Conservation (phyloP, 2,797 vertebrate species). For the Gadopsis marmoratus region DNA sequence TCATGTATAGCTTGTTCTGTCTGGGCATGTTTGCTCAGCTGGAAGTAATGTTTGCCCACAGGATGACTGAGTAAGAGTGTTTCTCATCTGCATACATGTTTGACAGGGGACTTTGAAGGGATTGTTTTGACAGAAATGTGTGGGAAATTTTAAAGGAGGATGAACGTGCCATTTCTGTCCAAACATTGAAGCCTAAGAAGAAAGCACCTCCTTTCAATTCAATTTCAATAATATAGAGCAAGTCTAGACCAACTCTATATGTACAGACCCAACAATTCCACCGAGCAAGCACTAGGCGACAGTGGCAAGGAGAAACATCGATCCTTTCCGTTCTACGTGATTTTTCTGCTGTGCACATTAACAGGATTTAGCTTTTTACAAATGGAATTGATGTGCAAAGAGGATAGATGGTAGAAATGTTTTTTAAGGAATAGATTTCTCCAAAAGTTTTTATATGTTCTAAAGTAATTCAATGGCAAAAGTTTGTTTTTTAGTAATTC, state of each 20-base stretch:
- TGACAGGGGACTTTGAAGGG: slow-evolving; percentile 78
- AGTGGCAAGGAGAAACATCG: no score
- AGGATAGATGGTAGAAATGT: not conserved
- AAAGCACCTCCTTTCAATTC: slow-evolving; percentile 28
- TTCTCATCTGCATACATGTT: slow-evolving; percentile 80
- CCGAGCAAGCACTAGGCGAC: no score
- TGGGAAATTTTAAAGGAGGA: slow-evolving; percentile 77
- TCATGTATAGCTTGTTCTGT: slow-evolving; percentile 75
- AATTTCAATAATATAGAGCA: no score
- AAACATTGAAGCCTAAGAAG: slow-evolving; percentile 66
- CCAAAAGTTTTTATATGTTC: slow-evolving; percentile 18
- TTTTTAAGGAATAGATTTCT: not conserved
- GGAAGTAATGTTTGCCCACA: slow-evolving; percentile 81
- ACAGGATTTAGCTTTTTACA: slow-evolving; percentile 38
- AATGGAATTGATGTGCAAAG: slow-evolving; percentile 31
- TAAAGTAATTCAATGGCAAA: not conserved
- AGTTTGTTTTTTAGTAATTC: not conserved
- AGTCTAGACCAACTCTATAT: no score
- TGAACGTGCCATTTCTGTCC: slow-evolving; percentile 76
- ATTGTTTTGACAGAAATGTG: slow-evolving; percentile 83
- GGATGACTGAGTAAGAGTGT: slow-evolving; percentile 76
- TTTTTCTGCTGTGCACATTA: slow-evolving; percentile 23
- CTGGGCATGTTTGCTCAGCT: slow-evolving; percentile 84
- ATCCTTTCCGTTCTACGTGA: slow-evolving; percentile 42
- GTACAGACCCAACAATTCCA: no score